Evolutionary conservation across 2,888 invertebrate species (phyloP), one percentile per base, ranked within the genome.

Genomic region (Dysmachus trigonus): DNA sequence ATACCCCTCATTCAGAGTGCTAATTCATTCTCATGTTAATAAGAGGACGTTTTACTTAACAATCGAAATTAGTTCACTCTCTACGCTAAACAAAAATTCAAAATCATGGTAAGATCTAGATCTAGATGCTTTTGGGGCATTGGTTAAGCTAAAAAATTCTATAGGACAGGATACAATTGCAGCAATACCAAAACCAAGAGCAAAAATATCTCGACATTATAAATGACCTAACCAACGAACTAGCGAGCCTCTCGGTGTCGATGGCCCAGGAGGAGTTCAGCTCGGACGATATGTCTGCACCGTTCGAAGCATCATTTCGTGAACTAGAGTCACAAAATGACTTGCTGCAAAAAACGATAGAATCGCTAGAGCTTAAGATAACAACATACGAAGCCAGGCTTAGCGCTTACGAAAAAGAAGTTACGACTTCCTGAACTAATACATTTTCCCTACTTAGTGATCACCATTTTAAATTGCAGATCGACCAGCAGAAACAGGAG

Each of bases 141-240:
- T 3, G 3, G 62, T 62, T 62, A 62, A 62, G 62, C 62, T 22
- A 62, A 62, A 62, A 27, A 1, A 53, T 81, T 47, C 62, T 33
- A 33, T 62, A 81, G 81, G 81, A 81, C 18, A 51, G 81, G 31
- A 47, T 81, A 81, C 81, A 81, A 18, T 35, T 51, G n/a, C 81
- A 81, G 33, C 53, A 81, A 18, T 53, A 53, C n/a, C 81, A 81
- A 33, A 81, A 81, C 51, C 53, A 81, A 30, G 85, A 85, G 30
- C 76, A 85, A 38, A 90, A 90, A 33, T 92, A 92, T 88, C 87
- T 91, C n/a, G 90, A 89, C 88, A 90, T 92, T 1, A 91, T 92
- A 62, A 90, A 89, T 87, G 92, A 92, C 85, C 89, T 92, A 41
- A 91, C 90, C 62, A 89, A 88, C 27, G 92, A 92, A 87, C 88